Base-by-base conservation (phyloP, 2,113 vertebrate species). In the Alligator mississippiensis region DNA sequence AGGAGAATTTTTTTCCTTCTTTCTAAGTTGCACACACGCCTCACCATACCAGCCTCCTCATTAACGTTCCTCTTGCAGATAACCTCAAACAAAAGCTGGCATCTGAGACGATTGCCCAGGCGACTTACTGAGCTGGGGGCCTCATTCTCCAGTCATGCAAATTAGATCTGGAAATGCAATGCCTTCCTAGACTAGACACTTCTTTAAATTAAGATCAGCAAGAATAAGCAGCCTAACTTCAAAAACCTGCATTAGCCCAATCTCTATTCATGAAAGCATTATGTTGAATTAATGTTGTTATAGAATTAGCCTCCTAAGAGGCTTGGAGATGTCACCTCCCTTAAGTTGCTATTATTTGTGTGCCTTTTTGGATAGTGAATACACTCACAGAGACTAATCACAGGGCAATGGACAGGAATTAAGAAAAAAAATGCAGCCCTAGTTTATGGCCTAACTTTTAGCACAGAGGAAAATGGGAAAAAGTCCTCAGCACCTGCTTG, bases 271-370 rank as follows among this genome's bases (percentile, higher is more conserved):
- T 60, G 81, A 85, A 83, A 1, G 96, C 89, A 93, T 97, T 97
- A 94, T 2, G 77, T 22, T 94, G 91, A 96, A 96, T 97, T 96
- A 95, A 94, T 92, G 91, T 93, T 75, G 94, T 86, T 90, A 88
- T 2, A 28, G 95, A 95, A 96, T 95, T 93, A 96, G 91, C 77
- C 90, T 95, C 83, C 76, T 96, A 97, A 96, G 96, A 97, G 86
- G 94, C 95, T 96, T 96, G 95, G 64, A 57, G 91, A 92, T 88
- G 95, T 93, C 94, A 92, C 91, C 82, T 95, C 87, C 77, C 4
- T 1, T 66, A 92, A 90, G 77, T 11, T 96, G 85, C 87, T 88
- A 14, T 93, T 88, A 79, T 95, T 91, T 96, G 82, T 27, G 62
- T 8, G 66, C 77, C 55, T 89, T 13, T 80, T 82, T 79, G 64